phyloP scores from a whole-genome alignment of 1,140 invertebrate species.

The Drosophila ambigua region DNA sequence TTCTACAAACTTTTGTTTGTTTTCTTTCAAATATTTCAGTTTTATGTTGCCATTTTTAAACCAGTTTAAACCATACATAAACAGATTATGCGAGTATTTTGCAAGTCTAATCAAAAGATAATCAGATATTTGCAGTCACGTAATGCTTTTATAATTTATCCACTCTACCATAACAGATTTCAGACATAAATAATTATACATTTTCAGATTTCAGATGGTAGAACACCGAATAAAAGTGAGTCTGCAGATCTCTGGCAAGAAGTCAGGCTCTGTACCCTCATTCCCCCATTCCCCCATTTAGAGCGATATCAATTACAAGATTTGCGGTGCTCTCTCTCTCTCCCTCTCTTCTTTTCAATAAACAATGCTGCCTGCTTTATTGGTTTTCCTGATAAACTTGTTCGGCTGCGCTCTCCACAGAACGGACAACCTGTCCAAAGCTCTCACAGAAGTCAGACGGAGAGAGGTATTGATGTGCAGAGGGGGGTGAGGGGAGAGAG shows the following conservation, averaged over 20 bases:
- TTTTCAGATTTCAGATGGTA: conserved; percentile 30
- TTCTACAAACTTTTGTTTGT: too few species aligned
- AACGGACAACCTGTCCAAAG: conserved; percentile 43
- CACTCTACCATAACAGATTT: conserved; percentile 25
- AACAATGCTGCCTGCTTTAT: conserved; percentile 74
- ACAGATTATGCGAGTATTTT: conserved; percentile 8
- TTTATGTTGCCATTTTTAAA: neutral
- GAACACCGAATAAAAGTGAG: conserved; percentile 50
- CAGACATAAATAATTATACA: conserved; percentile 9
- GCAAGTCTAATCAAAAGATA: conserved; percentile 25
- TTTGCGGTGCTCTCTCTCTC: conserved; percentile 33
- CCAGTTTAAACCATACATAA: neutral
- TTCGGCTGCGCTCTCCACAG: conserved; percentile 35
- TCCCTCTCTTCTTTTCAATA: conserved; percentile 45
- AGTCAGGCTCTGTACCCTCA: conserved; percentile 31
- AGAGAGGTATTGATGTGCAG: neutral
- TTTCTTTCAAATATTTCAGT: neutral
- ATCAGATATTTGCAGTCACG: conserved; percentile 31
- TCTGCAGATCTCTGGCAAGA: conserved; percentile 45
- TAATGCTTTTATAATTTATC: conserved; percentile 38
- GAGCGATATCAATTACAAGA: conserved; percentile 42
- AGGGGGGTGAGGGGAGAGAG: conserved; percentile 6
- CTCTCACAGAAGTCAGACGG: neutral
- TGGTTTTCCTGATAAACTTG: conserved; percentile 77
- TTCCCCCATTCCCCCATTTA: conserved; percentile 35